A percentile compares a stretch with the other conserved stretches of the same genome.
These are phyloP conservation scores for Asbolus verrucosus DNA, from an alignment of 1,140 invertebrate species.

Conservation along the genomic window DNA sequence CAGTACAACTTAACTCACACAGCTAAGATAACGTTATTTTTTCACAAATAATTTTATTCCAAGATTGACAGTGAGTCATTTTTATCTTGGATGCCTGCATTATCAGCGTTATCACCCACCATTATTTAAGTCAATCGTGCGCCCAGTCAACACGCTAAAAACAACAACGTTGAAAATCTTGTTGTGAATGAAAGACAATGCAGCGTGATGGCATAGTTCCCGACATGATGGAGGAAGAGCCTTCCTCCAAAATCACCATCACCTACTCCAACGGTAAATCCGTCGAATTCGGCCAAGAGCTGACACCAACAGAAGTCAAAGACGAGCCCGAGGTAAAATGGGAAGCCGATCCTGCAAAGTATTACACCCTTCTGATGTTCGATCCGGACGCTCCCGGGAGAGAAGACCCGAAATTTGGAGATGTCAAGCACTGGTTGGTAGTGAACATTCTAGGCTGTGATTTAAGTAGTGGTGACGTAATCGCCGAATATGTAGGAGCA, in stretches of 20 bases:
- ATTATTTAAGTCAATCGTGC: too few relatives aligned
- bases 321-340: constrained; percentile 75
- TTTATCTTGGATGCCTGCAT: too few relatives aligned
- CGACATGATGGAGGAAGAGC: constrained; percentile 43
- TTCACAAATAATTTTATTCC: too few relatives aligned
- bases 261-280: constrained; percentile 70
- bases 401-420: constrained; percentile 51
- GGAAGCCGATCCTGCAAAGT: constrained; percentile 70
- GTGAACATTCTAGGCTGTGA: constrained; percentile 87
- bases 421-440: constrained; percentile 81
- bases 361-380: constrained; percentile 85
- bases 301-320: constrained; percentile 82
- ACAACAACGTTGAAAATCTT: too few relatives aligned
- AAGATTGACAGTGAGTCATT: too few relatives aligned
- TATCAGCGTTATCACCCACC: too few relatives aligned
- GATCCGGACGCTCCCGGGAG: constrained; percentile 8
- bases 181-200: too few relatives aligned
- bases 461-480: constrained; percentile 69
- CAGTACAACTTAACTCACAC: too few relatives aligned
- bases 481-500: constrained; percentile 71
- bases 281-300: constrained; percentile 79
- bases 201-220: too few relatives aligned
- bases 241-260: constrained; percentile 63
- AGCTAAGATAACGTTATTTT: too few relatives aligned
- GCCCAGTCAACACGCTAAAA: too few relatives aligned